Evolutionary conservation across 1,140 invertebrate genomes (phyloP), one percentile per base, ranked within the genome.

Genomic region (Cepaea nemoralis): DNA sequence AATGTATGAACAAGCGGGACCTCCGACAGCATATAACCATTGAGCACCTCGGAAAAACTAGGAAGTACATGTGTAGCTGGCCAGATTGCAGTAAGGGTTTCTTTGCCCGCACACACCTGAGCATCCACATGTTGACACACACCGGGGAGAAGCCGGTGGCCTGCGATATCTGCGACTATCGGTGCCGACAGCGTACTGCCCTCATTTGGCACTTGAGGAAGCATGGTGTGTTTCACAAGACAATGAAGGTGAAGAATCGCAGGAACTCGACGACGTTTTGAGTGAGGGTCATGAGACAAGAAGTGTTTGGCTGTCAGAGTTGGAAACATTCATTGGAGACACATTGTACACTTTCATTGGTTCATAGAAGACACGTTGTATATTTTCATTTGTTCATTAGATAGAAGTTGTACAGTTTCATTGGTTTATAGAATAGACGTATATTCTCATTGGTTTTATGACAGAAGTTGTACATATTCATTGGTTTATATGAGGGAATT

Each of bases 91-190:
- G 48, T 22, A 81, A 81, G 42, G 42, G 70, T n/a, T 86, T 86
- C 48, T 78, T 77, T 66, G 85, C 77, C 12, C 75, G 78, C 12
- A 82, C 82, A 37, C 80, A 83, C 6, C 92, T 95, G 85, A 95
- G 95, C 84, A 95, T 95, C 85, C 95, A 96, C 89, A 91, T 94
- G 45, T 93, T 95, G 40, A 94, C 94, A 88, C 95, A 96, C 87
- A 96, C 95, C 0, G 95, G 95, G 63, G 94, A 96, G 89, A 94
- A 95, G 37, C 96, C 96, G 0, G 96, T 95, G 87, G 93, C 94
- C 71, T 97, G 96, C 86, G 94, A 95, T 81, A 93, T 76, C 31
- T 83, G 83, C 80, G 78, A 85, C 48, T 86, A 87, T 74, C 40
- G 82, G 1, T 83, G 82, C 73, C 77, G 84, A 14, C 85, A 86